Evolutionary conservation across 2,888 invertebrate genomes (phyloP).

Genomic region (Andrena chrysosceles): DNA sequence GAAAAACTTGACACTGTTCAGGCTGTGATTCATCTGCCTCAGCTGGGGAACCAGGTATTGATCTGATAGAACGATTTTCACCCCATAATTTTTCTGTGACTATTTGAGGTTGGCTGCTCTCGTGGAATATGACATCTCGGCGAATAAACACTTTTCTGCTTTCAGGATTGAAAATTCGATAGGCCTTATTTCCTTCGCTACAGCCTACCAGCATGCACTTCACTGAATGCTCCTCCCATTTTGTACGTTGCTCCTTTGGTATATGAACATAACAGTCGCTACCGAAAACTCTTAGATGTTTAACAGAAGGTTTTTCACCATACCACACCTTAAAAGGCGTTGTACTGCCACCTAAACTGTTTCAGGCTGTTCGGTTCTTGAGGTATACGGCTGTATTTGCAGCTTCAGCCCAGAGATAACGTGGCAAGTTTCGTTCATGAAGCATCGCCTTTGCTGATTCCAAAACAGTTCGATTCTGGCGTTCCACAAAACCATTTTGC

Average conservation of each 20-base stretch:
- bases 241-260: background rate
- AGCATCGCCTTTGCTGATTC: background rate
- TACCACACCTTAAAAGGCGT: background rate
- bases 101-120: background rate
- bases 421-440: background rate
- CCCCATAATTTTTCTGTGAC: too few species aligned
- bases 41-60: too few species aligned
- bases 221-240: background rate
- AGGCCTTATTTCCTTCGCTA: slow-evolving; percentile 1
- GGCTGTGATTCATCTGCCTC: too few species aligned
- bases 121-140: background rate
- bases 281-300: slow-evolving; percentile 1
- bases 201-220: background rate
- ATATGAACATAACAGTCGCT: background rate
- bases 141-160: background rate
- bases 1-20: too few species aligned
- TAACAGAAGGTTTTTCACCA: slow-evolving; percentile 8
- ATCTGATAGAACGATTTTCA: too few species aligned
- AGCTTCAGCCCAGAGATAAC: background rate
- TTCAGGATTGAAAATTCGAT: background rate
- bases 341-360: background rate
- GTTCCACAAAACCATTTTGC: background rate
- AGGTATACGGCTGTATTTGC: background rate
- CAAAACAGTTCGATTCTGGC: background rate
- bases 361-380: background rate